A percentile compares a stretch with the other conserved stretches of the same genome.
Evolutionary conservation across 2,797 vertebrate species (phyloP).

Genomic region (Acanthiza pusilla): DNA sequence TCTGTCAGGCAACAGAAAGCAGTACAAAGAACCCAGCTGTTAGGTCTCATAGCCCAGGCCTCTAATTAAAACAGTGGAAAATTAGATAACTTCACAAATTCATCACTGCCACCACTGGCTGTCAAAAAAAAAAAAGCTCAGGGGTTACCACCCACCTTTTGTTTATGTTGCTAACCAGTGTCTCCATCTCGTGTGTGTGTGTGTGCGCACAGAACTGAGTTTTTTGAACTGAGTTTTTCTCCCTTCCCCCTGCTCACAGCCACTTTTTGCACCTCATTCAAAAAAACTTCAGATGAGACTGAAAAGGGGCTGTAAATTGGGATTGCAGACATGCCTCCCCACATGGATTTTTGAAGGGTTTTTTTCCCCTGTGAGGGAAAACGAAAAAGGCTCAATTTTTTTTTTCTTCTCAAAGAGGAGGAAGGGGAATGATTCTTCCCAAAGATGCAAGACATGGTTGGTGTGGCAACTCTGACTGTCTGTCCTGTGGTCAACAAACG

Average conservation of each 20-base stretch:
- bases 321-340: neutral
- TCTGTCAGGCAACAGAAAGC: constrained; percentile 93
- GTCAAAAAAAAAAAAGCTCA: constrained; percentile 80
- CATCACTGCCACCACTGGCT: constrained; percentile 92
- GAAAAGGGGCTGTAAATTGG: neutral
- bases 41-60: constrained; percentile 89
- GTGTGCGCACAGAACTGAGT: neutral
- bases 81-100: constrained; percentile 98
- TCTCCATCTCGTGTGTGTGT: constrained; percentile 74
- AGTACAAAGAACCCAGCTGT: constrained; percentile 94
- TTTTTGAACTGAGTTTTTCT: neutral
- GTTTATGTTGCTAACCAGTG: constrained; percentile 86
- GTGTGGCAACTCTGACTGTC: neutral
- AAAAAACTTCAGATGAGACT: neutral
- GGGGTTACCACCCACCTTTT: constrained; percentile 92
- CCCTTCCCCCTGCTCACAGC: neutral
- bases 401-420: neutral
- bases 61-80: constrained; percentile 99
- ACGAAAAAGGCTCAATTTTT: neutral
- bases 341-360: neutral
- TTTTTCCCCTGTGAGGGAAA: neutral
- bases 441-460: accelerated
- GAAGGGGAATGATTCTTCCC: neutral
- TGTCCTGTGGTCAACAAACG: neutral
- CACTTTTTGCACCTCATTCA: constrained; percentile 24